These are phyloP conservation scores for Drosophila persimilis DNA, from an alignment of 1,140 invertebrate genomes.

Conservation along the genomic window DNA sequence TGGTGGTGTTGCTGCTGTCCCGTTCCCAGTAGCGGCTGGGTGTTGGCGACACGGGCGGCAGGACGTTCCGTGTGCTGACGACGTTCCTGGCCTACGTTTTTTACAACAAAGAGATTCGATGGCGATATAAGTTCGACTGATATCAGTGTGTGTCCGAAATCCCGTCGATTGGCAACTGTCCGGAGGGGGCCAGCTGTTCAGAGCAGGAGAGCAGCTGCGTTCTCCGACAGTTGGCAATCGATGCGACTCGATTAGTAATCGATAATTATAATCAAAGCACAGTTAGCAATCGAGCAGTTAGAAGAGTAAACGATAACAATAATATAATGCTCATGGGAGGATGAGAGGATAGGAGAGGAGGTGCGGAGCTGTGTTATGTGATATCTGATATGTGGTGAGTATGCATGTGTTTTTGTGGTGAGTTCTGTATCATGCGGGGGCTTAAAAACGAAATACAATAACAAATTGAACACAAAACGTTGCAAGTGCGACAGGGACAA, in stretches of 20 bases:
- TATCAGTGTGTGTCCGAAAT: not conserved
- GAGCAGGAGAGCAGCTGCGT: too few species aligned
- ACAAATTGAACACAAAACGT: too few species aligned
- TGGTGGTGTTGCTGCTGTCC: slow-evolving; percentile 26
- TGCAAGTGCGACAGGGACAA: too few species aligned
- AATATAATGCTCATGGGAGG: slow-evolving; percentile 6
- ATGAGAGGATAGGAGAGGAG: not conserved
- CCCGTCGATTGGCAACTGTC: slow-evolving; percentile 3
- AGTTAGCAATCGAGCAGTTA: slow-evolving; percentile 57
- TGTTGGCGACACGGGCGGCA: slow-evolving; percentile 77
- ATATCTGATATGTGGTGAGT: too few species aligned
- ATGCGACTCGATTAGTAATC: slow-evolving; percentile 1
- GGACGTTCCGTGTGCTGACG: slow-evolving; percentile 49
- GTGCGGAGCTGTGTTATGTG: not conserved
- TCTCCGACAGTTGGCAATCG: slow-evolving; percentile 10
- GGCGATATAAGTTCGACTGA: slow-evolving; percentile 7
- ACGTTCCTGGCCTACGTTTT: slow-evolving; percentile 60
- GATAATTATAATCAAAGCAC: slow-evolving; percentile 38
- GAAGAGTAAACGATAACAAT: slow-evolving; percentile 27
- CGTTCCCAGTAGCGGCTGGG: slow-evolving; percentile 76
- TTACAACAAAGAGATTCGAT: slow-evolving; percentile 14
- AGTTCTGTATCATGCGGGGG: not conserved
- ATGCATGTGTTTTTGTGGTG: slow-evolving; percentile 15
- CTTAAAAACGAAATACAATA: too few species aligned
- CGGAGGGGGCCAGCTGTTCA: not conserved